Conservation (phyloP, 1,140 invertebrate genomes). For the Matsumurasca onukii region DNA sequence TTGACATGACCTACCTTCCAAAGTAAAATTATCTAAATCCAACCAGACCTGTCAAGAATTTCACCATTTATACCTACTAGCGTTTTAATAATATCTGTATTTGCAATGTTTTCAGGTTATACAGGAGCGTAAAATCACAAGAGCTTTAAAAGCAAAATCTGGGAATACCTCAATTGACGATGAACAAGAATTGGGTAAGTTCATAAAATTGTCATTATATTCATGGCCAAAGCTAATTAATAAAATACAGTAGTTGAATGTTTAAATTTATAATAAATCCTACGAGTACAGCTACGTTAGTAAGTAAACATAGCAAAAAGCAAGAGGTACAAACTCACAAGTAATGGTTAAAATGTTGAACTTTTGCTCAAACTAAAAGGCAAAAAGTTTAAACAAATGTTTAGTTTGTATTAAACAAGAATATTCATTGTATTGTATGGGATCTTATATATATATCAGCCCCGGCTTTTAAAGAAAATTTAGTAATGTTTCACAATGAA, state of each 20-base stretch:
- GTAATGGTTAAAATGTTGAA: not conserved
- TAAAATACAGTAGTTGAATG: not conserved
- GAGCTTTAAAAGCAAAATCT: not conserved
- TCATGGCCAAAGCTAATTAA: not conserved
- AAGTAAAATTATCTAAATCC: too few relatives aligned
- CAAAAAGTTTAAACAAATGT: too few relatives aligned
- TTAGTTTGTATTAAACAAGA: too few relatives aligned
- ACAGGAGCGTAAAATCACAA: constrained; percentile 49
- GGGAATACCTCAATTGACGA: not conserved
- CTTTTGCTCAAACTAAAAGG: too few relatives aligned
- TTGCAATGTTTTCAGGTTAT: constrained; percentile 57
- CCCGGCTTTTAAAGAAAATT: too few relatives aligned
- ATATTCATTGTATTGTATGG: too few relatives aligned
- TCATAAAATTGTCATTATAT: not conserved
- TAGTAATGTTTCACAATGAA: too few relatives aligned
- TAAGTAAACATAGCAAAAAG: not conserved
- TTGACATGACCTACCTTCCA: too few relatives aligned
- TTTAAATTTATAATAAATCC: not conserved
- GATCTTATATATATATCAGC: too few relatives aligned
- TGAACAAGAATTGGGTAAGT: constrained; percentile 17
- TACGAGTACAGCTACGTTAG: not conserved
- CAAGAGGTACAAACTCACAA: not conserved
- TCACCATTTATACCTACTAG: too few relatives aligned
- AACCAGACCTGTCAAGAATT: too few relatives aligned
- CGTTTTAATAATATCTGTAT: too few relatives aligned